These are phyloP conservation scores for Neria commutata DNA, from an alignment of 2,888 invertebrate genomes.

Conservation along the genomic window DNA sequence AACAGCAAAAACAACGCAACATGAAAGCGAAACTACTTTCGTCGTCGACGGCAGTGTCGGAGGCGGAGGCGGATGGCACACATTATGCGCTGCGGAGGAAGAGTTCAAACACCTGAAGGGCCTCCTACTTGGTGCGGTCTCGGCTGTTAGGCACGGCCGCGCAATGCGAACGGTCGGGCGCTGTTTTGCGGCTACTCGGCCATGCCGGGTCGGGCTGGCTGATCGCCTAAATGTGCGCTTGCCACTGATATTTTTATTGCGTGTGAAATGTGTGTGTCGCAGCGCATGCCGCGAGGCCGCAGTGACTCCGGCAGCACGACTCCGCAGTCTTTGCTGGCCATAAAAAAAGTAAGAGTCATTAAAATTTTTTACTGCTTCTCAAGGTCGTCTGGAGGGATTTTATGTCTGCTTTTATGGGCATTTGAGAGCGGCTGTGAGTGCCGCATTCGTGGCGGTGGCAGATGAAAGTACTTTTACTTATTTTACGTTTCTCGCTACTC, in stretches of 20 bases:
- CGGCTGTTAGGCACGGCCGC: slow-evolving; percentile 35
- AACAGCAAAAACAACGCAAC: neutral
- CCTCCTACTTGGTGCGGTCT: slow-evolving; percentile 7
- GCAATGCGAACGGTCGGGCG: slow-evolving; percentile 35
- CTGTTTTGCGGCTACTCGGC: slow-evolving; percentile 42
- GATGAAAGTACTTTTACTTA: neutral
- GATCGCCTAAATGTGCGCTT: slow-evolving; percentile 34
- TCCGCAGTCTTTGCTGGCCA: slow-evolving; percentile 42
- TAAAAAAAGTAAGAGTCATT: slow-evolving; percentile 61
- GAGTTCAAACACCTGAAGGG: slow-evolving; percentile 19
- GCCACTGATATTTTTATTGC: slow-evolving; percentile 15
- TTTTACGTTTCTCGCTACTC: neutral
- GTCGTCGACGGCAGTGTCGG: too few relatives aligned
- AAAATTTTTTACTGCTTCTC: slow-evolving; percentile 59
- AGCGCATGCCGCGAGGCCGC: slow-evolving; percentile 2
- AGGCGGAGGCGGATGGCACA: too few relatives aligned
- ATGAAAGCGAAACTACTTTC: slow-evolving; percentile 3
- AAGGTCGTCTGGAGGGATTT: slow-evolving; percentile 58
- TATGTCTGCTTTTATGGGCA: slow-evolving; percentile 36
- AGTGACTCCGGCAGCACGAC: slow-evolving; percentile 34
- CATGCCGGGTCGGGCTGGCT: too few relatives aligned
- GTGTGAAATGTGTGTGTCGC: slow-evolving; percentile 21
- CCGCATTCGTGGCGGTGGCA: too few relatives aligned
- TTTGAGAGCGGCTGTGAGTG: neutral
- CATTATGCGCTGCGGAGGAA: slow-evolving; percentile 2